A percentile compares a stretch with the other conserved stretches of the same genome.
Evolutionary conservation across 2,797 vertebrate genomes (phyloP).

Genomic region (Myripristis murdjan): DNA sequence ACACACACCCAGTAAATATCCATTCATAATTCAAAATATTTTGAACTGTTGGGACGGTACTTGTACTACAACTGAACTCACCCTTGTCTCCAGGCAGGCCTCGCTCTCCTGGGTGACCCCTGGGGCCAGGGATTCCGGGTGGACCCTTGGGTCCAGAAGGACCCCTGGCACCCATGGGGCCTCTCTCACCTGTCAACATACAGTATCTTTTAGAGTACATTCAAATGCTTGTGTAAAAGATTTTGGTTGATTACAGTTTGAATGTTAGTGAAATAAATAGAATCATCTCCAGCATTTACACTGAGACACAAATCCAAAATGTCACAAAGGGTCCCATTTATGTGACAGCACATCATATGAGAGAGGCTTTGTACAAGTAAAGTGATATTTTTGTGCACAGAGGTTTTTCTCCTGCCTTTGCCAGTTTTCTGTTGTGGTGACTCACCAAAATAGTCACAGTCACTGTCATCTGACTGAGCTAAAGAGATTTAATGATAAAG

Average conservation of each 20-base stretch:
- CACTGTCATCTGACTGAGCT: too few relatives aligned
- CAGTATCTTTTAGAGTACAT: slow-evolving; percentile 11
- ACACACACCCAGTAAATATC: too few relatives aligned
- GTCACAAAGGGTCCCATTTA: too few relatives aligned
- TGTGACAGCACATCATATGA: too few relatives aligned
- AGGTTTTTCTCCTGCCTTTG: too few relatives aligned
- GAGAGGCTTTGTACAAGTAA: too few relatives aligned
- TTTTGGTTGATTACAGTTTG: neutral
- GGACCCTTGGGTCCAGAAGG: slow-evolving; percentile 60
- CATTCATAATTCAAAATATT: too few relatives aligned
- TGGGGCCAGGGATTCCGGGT: slow-evolving; percentile 51
- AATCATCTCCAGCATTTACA: neutral
- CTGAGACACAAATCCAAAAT: neutral
- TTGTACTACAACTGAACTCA: slow-evolving; percentile 21
- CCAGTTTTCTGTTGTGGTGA: too few relatives aligned
- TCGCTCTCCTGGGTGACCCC: slow-evolving; percentile 57
- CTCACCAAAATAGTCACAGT: too few relatives aligned
- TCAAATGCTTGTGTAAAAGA: neutral
- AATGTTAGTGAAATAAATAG: neutral
- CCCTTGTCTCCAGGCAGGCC: slow-evolving; percentile 60
- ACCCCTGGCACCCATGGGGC: slow-evolving; percentile 51
- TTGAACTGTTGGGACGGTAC: neutral
- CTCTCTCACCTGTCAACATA: slow-evolving; percentile 61
- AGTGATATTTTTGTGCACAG: too few relatives aligned
- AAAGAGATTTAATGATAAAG: too few relatives aligned